Conservation (phyloP, 2,888 invertebrate species). For the Scaptomyza caliginosa region DNA sequence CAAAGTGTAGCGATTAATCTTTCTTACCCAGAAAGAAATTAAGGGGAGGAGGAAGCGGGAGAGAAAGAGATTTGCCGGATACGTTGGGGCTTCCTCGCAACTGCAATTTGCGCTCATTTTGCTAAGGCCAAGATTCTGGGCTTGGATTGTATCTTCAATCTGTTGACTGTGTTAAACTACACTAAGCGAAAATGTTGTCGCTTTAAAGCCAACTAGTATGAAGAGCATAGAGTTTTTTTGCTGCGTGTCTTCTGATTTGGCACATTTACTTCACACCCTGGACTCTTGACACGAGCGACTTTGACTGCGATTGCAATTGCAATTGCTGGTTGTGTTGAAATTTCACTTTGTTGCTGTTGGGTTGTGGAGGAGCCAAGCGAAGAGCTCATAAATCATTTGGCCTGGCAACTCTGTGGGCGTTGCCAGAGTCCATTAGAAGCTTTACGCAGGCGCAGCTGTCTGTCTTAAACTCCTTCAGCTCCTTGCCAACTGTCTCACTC, state of each 20-base stretch:
- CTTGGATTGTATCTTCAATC: neutral
- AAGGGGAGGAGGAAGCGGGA: neutral
- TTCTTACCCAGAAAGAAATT: conserved; percentile 3
- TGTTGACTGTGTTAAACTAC: neutral
- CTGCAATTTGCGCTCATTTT: conserved; percentile 55
- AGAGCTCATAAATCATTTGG: conserved; percentile 71
- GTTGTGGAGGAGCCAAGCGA: conserved; percentile 35
- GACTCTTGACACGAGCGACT: conserved; percentile 33
- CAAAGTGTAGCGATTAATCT: conserved; percentile 63
- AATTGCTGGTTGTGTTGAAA: conserved; percentile 8
- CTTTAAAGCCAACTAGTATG: too few species aligned
- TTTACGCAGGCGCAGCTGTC: conserved; percentile 68
- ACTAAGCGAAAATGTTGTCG: neutral
- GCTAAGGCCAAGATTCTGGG: conserved; percentile 33
- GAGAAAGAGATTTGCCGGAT: conserved; percentile 22
- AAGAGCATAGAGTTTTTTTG: too few species aligned
- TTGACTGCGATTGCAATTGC: neutral
- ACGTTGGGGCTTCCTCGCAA: conserved; percentile 21
- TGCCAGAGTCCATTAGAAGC: conserved; percentile 75
- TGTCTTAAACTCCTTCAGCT: conserved; percentile 21
- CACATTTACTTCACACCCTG: conserved; percentile 63
- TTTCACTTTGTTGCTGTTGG: conserved; percentile 39
- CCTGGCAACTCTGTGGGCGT: conserved; percentile 65
- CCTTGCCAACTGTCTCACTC: conserved; percentile 9
- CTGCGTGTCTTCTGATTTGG: conserved; percentile 36